Percentiles rank a stretch among this genome's conserved stretches.
These are phyloP conservation scores for Acanthisitta chloris DNA, from an alignment of 2,113 vertebrate genomes.

Conservation along the genomic window DNA sequence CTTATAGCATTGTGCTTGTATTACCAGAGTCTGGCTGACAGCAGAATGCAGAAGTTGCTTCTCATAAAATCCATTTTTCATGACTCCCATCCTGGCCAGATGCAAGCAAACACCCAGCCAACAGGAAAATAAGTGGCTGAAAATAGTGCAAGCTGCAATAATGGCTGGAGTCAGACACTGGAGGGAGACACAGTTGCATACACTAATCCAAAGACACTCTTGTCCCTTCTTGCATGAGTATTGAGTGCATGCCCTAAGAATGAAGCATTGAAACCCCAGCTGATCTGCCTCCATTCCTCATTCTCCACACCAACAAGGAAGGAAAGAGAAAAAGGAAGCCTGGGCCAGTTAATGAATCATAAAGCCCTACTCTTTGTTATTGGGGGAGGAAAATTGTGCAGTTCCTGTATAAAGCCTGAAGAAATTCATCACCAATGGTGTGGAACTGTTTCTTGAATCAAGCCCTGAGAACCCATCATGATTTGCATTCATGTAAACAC, in stretches of 20 bases:
- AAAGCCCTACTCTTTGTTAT: not conserved
- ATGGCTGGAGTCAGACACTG: not conserved
- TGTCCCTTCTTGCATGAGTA: not conserved
- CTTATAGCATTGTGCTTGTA: not conserved
- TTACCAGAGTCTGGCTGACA: not conserved
- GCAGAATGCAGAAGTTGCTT: not conserved
- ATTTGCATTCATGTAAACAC: conserved; percentile 78
- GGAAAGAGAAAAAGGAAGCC: not conserved
- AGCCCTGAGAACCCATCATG: conserved; percentile 55
- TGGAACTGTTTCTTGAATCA: conserved; percentile 65
- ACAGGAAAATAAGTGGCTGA: not conserved
- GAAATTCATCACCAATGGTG: conserved; percentile 65
- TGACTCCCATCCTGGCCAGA: not conserved
- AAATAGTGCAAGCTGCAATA: not conserved
- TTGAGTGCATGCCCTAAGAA: not conserved
- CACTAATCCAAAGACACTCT: not conserved
- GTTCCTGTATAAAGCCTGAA: conserved; percentile 48
- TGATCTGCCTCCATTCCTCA: not conserved
- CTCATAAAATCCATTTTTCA: not conserved
- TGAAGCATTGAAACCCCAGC: not conserved
- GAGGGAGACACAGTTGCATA: conserved; percentile 32
- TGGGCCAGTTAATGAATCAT: conserved; percentile 25
- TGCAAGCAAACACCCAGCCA: not conserved
- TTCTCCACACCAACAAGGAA: not conserved
- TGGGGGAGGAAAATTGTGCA: not conserved